Percentiles rank a stretch among this genome's conserved stretches.
phyloP scores from a whole-genome alignment of 2,113 vertebrate genomes.

The Chinchilla lanigera region DNA sequence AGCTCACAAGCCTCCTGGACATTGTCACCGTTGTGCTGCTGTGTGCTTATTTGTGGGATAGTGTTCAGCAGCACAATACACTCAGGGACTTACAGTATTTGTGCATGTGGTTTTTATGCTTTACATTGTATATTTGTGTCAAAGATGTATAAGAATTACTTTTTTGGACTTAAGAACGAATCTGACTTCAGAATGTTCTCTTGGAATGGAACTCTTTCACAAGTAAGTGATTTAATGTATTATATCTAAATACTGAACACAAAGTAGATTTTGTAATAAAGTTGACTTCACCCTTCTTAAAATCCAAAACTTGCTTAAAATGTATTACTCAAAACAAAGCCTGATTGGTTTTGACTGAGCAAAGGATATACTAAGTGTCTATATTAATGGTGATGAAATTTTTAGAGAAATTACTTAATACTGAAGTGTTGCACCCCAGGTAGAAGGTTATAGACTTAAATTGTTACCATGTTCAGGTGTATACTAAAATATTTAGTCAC shows the following conservation, averaged over 20 bases:
- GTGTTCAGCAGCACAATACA: not conserved
- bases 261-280: not conserved
- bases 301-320: not conserved
- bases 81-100: not conserved
- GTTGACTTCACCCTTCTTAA: not conserved
- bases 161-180: not conserved
- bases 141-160: not conserved
- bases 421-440: not conserved
- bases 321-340: not conserved
- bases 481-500: not conserved
- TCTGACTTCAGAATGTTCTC: not conserved
- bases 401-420: not conserved
- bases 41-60: not conserved
- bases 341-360: not conserved
- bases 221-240: not conserved
- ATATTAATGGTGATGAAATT: not conserved
- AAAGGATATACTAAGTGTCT: not conserved
- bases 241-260: not conserved
- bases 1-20: not conserved
- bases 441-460: not conserved
- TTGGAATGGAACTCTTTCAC: not conserved
- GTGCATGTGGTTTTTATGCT: not conserved
- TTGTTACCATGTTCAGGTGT: not conserved
- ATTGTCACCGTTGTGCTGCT: not conserved
- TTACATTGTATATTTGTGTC: not conserved